These are phyloP conservation scores for Pegoplata infirma DNA, from an alignment of 2,888 invertebrate genomes.

Conservation along the genomic window DNA sequence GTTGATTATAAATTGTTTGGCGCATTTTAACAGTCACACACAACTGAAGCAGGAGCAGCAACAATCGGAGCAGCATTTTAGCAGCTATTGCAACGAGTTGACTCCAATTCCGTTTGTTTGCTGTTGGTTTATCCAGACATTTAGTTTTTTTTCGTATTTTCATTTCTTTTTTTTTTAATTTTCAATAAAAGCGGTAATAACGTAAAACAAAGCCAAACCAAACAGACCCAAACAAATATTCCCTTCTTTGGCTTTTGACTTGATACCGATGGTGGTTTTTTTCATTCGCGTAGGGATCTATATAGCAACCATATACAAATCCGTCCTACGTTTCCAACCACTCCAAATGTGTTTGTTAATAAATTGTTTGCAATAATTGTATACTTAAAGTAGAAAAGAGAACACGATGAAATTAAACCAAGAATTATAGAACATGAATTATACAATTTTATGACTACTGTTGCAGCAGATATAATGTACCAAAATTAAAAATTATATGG, in stretches of 20 bases:
- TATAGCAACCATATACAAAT: no score
- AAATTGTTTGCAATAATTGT: conserved; percentile 58
- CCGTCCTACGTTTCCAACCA: no score
- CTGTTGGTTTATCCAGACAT: not conserved
- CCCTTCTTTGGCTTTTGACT: conserved; percentile 39
- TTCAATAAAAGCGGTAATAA: not conserved
- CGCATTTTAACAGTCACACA: conserved; percentile 36
- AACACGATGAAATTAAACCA: conserved; percentile 54
- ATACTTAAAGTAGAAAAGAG: conserved; percentile 22
- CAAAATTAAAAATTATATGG: conserved; percentile 42
- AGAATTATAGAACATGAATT: conserved; percentile 60
- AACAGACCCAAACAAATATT: conserved; percentile 22
- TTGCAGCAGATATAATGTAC: conserved; percentile 39
- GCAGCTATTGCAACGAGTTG: not conserved
- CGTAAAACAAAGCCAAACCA: no score
- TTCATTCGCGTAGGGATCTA: conserved; percentile 29
- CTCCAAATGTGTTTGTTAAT: conserved; percentile 49
- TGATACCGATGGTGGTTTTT: conserved; percentile 22
- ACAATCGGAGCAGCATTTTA: not conserved
- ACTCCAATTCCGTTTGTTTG: conserved; percentile 1
- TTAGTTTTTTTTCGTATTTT: not conserved
- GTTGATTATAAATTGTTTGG: conserved; percentile 67
- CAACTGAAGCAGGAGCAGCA: conserved; percentile 10
- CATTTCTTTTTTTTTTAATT: conserved; percentile 3
- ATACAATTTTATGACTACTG: conserved; percentile 54